Evolutionary conservation across 2,888 invertebrate species (phyloP).

Genomic region (Chesias legatella): DNA sequence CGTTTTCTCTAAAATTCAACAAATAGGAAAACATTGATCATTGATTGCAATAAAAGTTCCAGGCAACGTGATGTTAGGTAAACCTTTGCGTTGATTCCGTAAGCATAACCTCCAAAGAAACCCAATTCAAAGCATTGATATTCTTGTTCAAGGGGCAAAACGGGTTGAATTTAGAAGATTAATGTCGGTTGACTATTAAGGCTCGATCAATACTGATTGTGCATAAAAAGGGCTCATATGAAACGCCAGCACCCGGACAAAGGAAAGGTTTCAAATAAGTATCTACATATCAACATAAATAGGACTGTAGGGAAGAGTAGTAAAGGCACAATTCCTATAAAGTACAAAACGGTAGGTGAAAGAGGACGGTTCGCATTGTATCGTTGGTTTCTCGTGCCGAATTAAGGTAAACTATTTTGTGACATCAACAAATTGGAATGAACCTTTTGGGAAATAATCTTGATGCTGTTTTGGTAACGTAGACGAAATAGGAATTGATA

Average conservation of each 20-base stretch:
- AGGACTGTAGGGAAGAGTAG: constrained; percentile 11
- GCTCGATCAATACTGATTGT: constrained; percentile 43
- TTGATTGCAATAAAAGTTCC: no score
- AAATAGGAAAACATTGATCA: no score
- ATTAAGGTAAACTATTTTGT: constrained; percentile 62
- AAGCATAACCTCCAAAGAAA: no score
- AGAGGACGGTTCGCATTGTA: constrained; percentile 48
- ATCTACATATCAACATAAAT: constrained; percentile 44
- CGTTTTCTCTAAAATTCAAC: no score
- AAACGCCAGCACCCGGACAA: constrained; percentile 54
- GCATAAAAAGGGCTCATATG: constrained; percentile 49
- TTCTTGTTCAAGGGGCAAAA: no score
- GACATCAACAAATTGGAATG: constrained; percentile 59
- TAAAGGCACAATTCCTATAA: constrained; percentile 60
- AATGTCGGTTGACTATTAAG: constrained; percentile 16
- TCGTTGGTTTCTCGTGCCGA: constrained; percentile 48
- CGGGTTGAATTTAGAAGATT: no score
- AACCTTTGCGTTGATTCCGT: no score
- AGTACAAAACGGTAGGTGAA: constrained; percentile 55
- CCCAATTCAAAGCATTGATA: no score
- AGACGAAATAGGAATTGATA: not conserved
- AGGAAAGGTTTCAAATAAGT: constrained; percentile 55
- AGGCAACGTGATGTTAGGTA: no score
- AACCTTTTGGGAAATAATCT: constrained; percentile 37
- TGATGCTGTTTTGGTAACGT: not conserved